phyloP scores from a whole-genome alignment of 2,797 vertebrate species.

The Pteronotus mesoamericanus region DNA sequence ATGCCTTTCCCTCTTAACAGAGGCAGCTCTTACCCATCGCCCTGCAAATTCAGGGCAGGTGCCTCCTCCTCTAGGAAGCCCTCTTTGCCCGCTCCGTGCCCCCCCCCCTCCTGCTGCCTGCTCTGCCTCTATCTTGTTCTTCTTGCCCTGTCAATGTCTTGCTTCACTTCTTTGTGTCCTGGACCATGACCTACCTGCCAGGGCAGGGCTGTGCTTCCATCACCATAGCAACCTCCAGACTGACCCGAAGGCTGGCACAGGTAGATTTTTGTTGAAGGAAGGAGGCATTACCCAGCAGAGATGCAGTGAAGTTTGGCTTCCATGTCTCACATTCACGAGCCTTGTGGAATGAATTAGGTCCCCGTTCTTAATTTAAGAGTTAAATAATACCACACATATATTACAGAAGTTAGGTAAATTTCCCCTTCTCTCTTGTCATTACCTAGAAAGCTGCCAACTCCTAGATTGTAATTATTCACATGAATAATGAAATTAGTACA shows the following conservation, averaged over 20 bases:
- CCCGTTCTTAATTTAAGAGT: conserved; percentile 44
- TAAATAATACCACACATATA: conserved; percentile 58
- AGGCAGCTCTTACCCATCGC: too few relatives aligned
- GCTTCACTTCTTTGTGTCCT: background rate
- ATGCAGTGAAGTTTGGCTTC: rapidly evolving
- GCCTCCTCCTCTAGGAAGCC: background rate
- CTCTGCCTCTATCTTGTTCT: too few relatives aligned
- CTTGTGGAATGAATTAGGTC: rapidly evolving
- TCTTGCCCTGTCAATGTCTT: rapidly evolving
- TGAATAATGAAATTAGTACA: conserved; percentile 80
- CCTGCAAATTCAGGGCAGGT: background rate
- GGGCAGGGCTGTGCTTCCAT: background rate
- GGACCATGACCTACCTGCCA: background rate
- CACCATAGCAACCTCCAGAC: rapidly evolving
- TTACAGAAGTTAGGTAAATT: conserved; percentile 77
- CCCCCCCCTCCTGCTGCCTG: background rate
- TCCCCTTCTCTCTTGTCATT: conserved; percentile 71
- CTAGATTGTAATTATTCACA: conserved; percentile 76
- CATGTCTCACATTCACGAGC: rapidly evolving
- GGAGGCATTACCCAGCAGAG: background rate
- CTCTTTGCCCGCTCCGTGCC: background rate
- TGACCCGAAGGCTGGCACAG: background rate
- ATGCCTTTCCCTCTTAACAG: background rate
- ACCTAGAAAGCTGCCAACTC: conserved; percentile 73
- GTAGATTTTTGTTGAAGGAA: background rate